Conservation (phyloP, 2,888 invertebrate genomes). For the Phania funesta region DNA sequence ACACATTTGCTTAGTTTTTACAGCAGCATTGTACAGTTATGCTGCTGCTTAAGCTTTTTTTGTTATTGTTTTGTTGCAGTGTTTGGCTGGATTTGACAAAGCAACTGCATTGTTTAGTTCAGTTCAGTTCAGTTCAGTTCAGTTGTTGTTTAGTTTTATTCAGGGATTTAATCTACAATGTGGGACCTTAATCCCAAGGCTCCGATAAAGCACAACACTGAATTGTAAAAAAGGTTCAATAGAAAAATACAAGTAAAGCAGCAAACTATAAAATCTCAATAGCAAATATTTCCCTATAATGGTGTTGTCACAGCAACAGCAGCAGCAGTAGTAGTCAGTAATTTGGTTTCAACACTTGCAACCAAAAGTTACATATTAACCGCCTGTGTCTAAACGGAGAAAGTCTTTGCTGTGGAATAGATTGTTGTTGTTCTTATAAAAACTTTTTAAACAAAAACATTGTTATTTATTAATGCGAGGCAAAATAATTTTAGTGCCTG, state of each 20-base stretch:
- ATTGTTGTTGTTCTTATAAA: neutral
- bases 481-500: neutral
- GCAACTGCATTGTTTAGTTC: slow-evolving; percentile 39
- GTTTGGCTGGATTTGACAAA: slow-evolving; percentile 47
- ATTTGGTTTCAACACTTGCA: neutral
- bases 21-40: neutral
- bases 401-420: slow-evolving; percentile 41
- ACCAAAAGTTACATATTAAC: neutral
- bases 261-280: slow-evolving; percentile 30
- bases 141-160: slow-evolving; percentile 46
- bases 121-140: slow-evolving; percentile 1
- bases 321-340: neutral
- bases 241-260: slow-evolving; percentile 31
- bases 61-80: neutral
- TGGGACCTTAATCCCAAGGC: slow-evolving; percentile 65
- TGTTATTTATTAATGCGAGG: slow-evolving; percentile 15
- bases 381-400: neutral
- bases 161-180: slow-evolving; percentile 57
- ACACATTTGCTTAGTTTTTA: neutral
- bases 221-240: slow-evolving; percentile 40
- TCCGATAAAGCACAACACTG: slow-evolving; percentile 50
- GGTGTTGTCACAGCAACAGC: neutral
- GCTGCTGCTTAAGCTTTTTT: neutral
- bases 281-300: slow-evolving; percentile 3
- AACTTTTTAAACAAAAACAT: slow-evolving; percentile 23